phyloP scores from a whole-genome alignment of 2,113 vertebrate species.

The Shinisaurus crocodilurus region DNA sequence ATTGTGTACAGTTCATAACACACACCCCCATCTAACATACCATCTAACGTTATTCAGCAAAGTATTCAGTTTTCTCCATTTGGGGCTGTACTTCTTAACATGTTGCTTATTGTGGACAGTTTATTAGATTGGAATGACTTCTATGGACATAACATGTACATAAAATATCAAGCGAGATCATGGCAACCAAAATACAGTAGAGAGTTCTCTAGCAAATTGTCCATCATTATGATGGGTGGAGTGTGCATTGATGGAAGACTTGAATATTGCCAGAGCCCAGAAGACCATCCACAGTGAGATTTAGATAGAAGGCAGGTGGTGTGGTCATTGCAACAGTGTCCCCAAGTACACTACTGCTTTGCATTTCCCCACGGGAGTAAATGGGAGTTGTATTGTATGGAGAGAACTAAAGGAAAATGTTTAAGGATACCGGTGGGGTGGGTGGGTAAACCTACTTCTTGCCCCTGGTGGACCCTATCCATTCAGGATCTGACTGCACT shows the following conservation, averaged over 20 bases:
- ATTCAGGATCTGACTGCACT: background rate
- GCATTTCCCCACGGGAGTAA: background rate
- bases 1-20: background rate
- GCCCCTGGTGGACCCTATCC: too few species aligned
- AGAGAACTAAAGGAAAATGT: background rate
- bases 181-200: background rate
- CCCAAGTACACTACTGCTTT: background rate
- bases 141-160: background rate
- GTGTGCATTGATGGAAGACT: background rate
- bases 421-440: background rate
- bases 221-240: too few species aligned
- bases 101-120: background rate
- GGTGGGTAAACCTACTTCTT: background rate
- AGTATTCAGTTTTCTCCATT: background rate
- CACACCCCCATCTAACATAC: background rate
- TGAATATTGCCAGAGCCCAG: background rate
- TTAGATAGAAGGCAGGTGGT: background rate
- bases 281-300: background rate
- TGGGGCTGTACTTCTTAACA: background rate
- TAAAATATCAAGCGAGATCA: background rate
- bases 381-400: background rate
- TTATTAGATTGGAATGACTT: background rate
- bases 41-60: background rate
- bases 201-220: background rate
- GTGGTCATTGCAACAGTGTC: background rate